A percentile compares a stretch with the other conserved stretches of the same genome.
Conservation (phyloP, 1,140 invertebrate genomes). For the Catajapyx aquilonaris region DNA sequence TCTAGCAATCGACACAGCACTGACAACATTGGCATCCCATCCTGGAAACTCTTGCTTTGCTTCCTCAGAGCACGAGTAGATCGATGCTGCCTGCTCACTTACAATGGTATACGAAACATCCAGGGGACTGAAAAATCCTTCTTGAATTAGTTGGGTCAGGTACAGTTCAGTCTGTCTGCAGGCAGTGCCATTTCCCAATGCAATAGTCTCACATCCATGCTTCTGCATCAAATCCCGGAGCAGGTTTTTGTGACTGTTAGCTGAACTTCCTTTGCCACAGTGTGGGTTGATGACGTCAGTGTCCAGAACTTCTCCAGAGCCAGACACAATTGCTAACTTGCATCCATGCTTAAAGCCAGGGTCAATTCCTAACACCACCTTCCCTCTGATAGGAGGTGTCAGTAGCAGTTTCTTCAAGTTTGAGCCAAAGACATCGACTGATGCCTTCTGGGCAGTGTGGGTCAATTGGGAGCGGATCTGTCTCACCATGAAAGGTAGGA, state of each 20-base stretch:
- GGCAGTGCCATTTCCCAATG: slow-evolving; percentile 70
- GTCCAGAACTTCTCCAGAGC: slow-evolving; percentile 43
- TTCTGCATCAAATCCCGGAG: slow-evolving; percentile 14
- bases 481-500: slow-evolving; percentile 38
- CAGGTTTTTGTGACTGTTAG: slow-evolving; percentile 12
- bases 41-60: slow-evolving; percentile 65
- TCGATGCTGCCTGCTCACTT: slow-evolving; percentile 68
- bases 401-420: slow-evolving; percentile 69
- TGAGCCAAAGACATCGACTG: slow-evolving; percentile 57
- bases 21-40: slow-evolving; percentile 54
- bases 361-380: slow-evolving; percentile 61
- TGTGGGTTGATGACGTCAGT: slow-evolving; percentile 46
- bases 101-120: slow-evolving; percentile 58
- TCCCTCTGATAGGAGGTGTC: slow-evolving; percentile 53
- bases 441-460: slow-evolving; percentile 49
- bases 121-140: slow-evolving; percentile 26
- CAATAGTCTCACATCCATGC: slow-evolving; percentile 41
- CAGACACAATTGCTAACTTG: slow-evolving; percentile 52
- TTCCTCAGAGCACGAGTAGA: slow-evolving; percentile 67
- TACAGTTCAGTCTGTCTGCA: slow-evolving; percentile 65
- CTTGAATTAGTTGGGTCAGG: slow-evolving; percentile 38
- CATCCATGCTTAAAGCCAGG: slow-evolving; percentile 70
- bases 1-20: slow-evolving; percentile 61
- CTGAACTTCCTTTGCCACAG: slow-evolving; percentile 5
- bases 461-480: slow-evolving; percentile 49